A percentile compares a stretch with the other conserved stretches of the same genome.
Evolutionary conservation across 2,888 invertebrate species (phyloP).

Genomic region (Dinocampus coccinellae): DNA sequence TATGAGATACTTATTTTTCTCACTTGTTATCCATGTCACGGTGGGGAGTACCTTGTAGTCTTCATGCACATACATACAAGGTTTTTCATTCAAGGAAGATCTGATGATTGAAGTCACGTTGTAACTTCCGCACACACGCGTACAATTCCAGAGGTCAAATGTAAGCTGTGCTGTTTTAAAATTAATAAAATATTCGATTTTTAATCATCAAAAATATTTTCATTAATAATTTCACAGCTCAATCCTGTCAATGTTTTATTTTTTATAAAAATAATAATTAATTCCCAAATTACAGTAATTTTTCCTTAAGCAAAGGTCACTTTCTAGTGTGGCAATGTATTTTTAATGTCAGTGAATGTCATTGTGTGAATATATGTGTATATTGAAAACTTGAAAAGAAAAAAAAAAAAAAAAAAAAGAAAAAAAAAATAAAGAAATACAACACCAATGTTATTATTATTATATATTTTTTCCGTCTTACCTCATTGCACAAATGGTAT

Average conservation of each 20-base stretch:
- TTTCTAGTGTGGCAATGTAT: constrained; percentile 12
- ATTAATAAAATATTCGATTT: background rate
- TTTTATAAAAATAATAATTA: background rate
- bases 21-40: constrained; percentile 29
- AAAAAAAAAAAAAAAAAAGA: background rate
- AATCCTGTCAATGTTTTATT: background rate
- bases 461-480: background rate
- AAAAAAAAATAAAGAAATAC: background rate
- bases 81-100: constrained; percentile 27
- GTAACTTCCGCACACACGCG: constrained; percentile 1
- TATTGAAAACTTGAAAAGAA: background rate
- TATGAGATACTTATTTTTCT: background rate
- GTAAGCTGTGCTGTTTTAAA: background rate
- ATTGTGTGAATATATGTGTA: background rate
- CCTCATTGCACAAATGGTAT: constrained; percentile 24
- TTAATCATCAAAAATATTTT: no score
- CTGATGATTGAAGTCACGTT: constrained; percentile 7
- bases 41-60: constrained; percentile 2
- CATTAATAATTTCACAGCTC: background rate
- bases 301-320: background rate
- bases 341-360: constrained; percentile 19
- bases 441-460: background rate
- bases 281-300: background rate
- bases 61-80: background rate
- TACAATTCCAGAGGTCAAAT: background rate